Base-by-base conservation (phyloP, 1,140 invertebrate genomes). In the Atopsyche davidsoni region DNA sequence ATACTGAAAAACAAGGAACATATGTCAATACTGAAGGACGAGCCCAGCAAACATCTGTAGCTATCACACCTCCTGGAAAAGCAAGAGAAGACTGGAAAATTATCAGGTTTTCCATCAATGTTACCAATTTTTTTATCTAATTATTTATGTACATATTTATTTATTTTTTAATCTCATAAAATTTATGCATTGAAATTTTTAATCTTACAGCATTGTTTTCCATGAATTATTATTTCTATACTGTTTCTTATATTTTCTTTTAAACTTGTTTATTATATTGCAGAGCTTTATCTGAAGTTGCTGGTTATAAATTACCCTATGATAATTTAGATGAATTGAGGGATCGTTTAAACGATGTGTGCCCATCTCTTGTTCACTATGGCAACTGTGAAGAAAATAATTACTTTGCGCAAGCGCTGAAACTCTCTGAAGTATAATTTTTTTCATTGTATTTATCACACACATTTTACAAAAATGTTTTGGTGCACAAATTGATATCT, bases 41-140 rank as follows among this genome's bases (percentile, higher is more conserved):
- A 46, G 80, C 94, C n/a, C 96, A 99, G 73, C 85, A 94, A 75
- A 95, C 93, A 1, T 74, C 86, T 32, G 75, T 82, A 2, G 96
- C 95, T 11, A 83, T 98, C n/a, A 83, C 87, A 18, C 89, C 96
- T 32, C 96, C 96, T 11, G 95, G 95, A 51, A 77, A 89, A 70
- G 94, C 93, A 1, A 79, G 94, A 48, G 90, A 93, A 58, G 96
- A 99, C 75, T 99, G 96, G 96, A 98, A 99, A 76, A 96, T 99
- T 52, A 85, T 99, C 57, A 71, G 92, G 65, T 72, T 23, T 32
- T 2, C 42, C 18, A 11, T 2, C 7, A 7, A 7, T 38, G 13
- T n/a, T 38, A 38, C 7, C 13, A 11, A 28, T 16, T 35, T 19
- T 18, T 46, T 34, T 46, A 16, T 2, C 16, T 43, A 13, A n/a